Evolutionary conservation across 2,888 invertebrate genomes (phyloP).

Genomic region (Stenichneumon culpator): DNA sequence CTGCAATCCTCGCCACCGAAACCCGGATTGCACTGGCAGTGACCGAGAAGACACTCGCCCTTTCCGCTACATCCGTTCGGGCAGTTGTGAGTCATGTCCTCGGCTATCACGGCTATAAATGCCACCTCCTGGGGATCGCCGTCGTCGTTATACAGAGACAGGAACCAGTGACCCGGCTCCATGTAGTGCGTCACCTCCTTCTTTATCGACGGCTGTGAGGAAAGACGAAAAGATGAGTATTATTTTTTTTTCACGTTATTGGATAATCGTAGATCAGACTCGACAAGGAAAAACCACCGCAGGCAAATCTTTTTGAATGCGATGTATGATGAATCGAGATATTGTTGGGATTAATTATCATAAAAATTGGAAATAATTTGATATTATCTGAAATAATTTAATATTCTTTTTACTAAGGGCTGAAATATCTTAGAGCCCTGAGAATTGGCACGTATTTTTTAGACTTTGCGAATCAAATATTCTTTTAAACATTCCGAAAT

Average conservation of each 20-base stretch:
- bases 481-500: neutral
- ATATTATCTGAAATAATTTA: neutral
- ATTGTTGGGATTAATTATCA: neutral
- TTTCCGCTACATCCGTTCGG: slow-evolving; percentile 98
- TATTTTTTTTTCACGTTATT: neutral
- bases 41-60: slow-evolving; percentile 97
- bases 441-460: neutral
- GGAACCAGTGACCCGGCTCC: slow-evolving; percentile 98
- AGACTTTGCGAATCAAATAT: neutral
- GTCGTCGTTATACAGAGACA: slow-evolving; percentile 98
- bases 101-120: slow-evolving; percentile 93
- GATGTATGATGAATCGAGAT: neutral
- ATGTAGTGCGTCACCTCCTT: slow-evolving; percentile 97
- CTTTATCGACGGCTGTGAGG: slow-evolving; percentile 91
- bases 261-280: neutral
- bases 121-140: slow-evolving; percentile 95
- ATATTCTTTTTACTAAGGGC: too few relatives aligned
- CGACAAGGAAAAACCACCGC: neutral
- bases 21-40: slow-evolving; percentile 98
- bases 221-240: slow-evolving; percentile 22
- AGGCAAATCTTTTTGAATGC: neutral
- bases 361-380: neutral
- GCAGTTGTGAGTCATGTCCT: slow-evolving; percentile 97
- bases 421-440: too few relatives aligned
- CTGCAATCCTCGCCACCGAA: slow-evolving; percentile 98